phyloP scores from a whole-genome alignment of 2,797 vertebrate species.

The Neopelma chrysocephalum region DNA sequence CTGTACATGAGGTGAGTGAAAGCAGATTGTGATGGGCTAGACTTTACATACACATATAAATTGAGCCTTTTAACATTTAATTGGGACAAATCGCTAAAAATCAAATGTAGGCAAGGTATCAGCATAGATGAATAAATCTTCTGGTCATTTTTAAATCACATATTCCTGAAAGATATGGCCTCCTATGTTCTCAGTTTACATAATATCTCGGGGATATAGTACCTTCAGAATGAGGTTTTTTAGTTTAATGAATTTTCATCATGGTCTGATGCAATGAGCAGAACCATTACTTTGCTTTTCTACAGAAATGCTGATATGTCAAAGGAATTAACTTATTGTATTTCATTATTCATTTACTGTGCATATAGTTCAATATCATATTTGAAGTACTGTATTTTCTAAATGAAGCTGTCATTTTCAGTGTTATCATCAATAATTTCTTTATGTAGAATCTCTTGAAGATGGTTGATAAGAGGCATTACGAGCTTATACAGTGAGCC shows the following conservation, averaged over 20 bases:
- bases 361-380: neutral
- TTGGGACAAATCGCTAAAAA: neutral
- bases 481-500: fast-evolving
- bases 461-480: neutral
- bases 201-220: neutral
- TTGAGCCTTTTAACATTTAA: neutral
- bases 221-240: neutral
- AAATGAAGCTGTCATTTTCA: neutral
- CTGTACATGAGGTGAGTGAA: neutral
- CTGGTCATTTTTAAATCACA: neutral
- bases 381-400: neutral
- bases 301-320: neutral
- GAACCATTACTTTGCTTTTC: neutral
- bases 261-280: neutral
- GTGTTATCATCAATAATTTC: neutral
- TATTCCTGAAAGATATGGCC: neutral
- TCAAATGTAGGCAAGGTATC: neutral
- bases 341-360: neutral
- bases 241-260: neutral
- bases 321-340: neutral
- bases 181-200: neutral
- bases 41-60: neutral
- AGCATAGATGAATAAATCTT: neutral
- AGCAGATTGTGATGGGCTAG: neutral
- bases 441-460: neutral